Evolutionary conservation across 1,140 invertebrate species (phyloP).

Genomic region (Drosophila triauraria): DNA sequence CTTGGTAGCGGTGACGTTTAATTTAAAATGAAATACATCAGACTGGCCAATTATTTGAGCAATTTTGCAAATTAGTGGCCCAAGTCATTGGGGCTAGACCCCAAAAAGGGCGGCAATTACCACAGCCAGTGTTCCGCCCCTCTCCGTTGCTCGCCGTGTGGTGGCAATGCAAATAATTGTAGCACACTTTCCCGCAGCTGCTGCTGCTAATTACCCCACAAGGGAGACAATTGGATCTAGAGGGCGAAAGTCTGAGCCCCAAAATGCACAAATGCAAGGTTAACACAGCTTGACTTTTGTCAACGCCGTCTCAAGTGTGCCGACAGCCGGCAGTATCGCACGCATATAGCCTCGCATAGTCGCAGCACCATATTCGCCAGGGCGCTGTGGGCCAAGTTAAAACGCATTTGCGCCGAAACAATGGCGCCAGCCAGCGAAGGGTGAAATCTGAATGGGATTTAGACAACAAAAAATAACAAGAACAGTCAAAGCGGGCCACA

Average conservation of each 20-base stretch:
- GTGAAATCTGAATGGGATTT: constrained; percentile 48
- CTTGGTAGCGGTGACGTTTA: constrained; percentile 56
- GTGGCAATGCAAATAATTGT: constrained; percentile 44
- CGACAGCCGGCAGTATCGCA: constrained; percentile 25
- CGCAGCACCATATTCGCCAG: neutral
- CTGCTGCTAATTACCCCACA: constrained; percentile 59
- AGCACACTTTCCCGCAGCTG: constrained; percentile 57
- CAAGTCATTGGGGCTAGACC: constrained; percentile 45
- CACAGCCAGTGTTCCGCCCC: constrained; percentile 19
- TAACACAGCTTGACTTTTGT: constrained; percentile 46
- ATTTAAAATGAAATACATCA: constrained; percentile 77
- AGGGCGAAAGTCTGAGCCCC: constrained; percentile 24
- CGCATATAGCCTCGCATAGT: constrained; percentile 13
- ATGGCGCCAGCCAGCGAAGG: constrained; percentile 31
- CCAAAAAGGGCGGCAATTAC: constrained; percentile 65
- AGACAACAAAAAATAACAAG: constrained; percentile 44
- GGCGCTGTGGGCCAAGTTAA: constrained; percentile 30
- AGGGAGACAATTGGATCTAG: constrained; percentile 28
- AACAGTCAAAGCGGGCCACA: constrained; percentile 64
- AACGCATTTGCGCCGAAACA: constrained; percentile 39
- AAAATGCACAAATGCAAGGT: constrained; percentile 45
- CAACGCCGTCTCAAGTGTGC: constrained; percentile 50
- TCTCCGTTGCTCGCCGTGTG: neutral
- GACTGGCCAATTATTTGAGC: constrained; percentile 75
- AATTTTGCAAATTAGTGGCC: constrained; percentile 76